Base-by-base conservation (phyloP, 2,113 vertebrate species). In the Motacilla tschutschensis region DNA sequence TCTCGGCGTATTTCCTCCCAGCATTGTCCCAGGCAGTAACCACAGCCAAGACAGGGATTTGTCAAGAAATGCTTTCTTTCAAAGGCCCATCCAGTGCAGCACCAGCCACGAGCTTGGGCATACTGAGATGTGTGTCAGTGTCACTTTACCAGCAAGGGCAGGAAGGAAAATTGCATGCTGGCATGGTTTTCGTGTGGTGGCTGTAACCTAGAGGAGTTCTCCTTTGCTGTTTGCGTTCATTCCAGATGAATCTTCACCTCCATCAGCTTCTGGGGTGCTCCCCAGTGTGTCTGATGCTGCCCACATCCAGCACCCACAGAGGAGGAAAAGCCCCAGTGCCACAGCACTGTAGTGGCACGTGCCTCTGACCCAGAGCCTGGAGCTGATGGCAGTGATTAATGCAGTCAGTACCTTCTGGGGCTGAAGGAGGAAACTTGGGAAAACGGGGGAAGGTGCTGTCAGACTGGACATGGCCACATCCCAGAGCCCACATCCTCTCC, bases 391-490 rank as follows among this genome's bases (percentile, higher is more conserved):
- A 2, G 29, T 22, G 16, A 59, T 57, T 26, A 47, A 63, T 4
- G 4, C 47, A n/a, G 33, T 22, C 7, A 2, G 51, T 8, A 40
- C 9, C 60, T 70, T 17, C 51, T 53, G 62, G 26, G 19, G n/a
- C 75, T 50, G 40, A 58, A 77, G 57, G 19, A 70, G 5, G 40
- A 74, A 77, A 44, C 22, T 9, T n/a, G 44, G 20, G 17, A 17
- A 58, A 43, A 16, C 3, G 6, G 0, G 0, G 26, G 43, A 72
- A 59, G n/a, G 26, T 80, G 21, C 22, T 5, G 2, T 51, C 3
- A 8, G 51, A 38, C 33, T 14, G 36, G 15, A 25, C 0, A 2
- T 13, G 38, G 66, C 50, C 69, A 54, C 43, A 71, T 33, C 28
- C 44, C 5, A 5, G n/a, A 59, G 51, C n/a, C 36, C 46, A 26